Evolutionary conservation across 2,888 invertebrate species (phyloP).

Genomic region (Plebejus argus): DNA sequence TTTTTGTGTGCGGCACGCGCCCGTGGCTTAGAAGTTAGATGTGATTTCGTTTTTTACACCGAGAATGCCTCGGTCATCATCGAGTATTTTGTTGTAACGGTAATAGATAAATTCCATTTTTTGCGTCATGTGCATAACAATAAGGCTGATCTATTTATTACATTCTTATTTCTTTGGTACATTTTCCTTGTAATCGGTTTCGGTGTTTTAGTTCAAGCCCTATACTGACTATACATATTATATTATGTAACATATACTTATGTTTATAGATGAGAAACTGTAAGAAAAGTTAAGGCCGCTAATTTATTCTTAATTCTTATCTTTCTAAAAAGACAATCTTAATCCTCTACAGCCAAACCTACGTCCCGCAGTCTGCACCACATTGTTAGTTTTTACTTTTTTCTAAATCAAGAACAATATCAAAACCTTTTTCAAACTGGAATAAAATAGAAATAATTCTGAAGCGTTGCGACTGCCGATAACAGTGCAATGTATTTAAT

Average conservation of each 20-base stretch:
- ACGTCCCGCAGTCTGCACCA: too few species aligned
- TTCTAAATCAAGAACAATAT: background rate
- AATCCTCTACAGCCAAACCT: too few species aligned
- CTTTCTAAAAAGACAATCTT: too few species aligned
- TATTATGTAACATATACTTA: too few species aligned
- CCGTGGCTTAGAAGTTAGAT: slow-evolving; percentile 73
- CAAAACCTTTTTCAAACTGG: background rate
- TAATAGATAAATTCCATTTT: slow-evolving; percentile 40
- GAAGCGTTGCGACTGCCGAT: slow-evolving; percentile 37
- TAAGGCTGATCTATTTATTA: slow-evolving; percentile 12
- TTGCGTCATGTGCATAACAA: slow-evolving; percentile 32
- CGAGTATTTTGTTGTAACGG: slow-evolving; percentile 43
- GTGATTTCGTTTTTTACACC: slow-evolving; percentile 70
- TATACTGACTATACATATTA: too few species aligned
- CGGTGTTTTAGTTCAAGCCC: background rate
- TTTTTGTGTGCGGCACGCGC: slow-evolving; percentile 74
- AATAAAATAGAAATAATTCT: slow-evolving; percentile 24
- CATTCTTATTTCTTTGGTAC: slow-evolving; percentile 12
- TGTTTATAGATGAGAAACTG: too few species aligned
- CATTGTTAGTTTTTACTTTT: too few species aligned
- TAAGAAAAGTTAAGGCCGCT: too few species aligned
- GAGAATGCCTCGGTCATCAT: slow-evolving; percentile 46
- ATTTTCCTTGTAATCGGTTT: slow-evolving; percentile 6
- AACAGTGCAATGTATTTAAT: slow-evolving; percentile 57
- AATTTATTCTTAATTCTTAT: too few species aligned